Percentiles rank a stretch among this genome's conserved stretches.
These are phyloP conservation scores for Pseudois nayaur DNA, from an alignment of 2,113 vertebrate genomes.

Conservation along the genomic window DNA sequence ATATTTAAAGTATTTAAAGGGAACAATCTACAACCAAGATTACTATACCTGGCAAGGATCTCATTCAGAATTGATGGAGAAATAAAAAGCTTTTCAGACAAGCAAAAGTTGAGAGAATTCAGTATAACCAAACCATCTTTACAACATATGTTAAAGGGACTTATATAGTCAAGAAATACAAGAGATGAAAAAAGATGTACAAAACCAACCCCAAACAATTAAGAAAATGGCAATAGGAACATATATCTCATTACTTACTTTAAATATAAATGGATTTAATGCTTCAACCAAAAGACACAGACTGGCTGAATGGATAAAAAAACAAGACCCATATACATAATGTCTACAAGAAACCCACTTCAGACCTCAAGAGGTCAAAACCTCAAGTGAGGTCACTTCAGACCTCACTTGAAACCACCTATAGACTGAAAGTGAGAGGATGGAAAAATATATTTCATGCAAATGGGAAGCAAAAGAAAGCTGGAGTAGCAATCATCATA, in stretches of 20 bases:
- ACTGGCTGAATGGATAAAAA: not conserved
- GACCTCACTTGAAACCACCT: not conserved
- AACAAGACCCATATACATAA: not conserved
- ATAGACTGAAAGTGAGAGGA: not conserved
- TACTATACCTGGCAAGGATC: not conserved
- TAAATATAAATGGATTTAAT: not conserved
- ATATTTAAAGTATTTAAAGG: too few relatives aligned
- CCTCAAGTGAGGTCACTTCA: not conserved
- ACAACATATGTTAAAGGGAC: not conserved
- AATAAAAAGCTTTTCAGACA: not conserved
- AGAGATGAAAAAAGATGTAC: not conserved
- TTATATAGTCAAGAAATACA: not conserved
- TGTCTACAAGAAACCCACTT: not conserved
- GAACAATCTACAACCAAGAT: too few relatives aligned
- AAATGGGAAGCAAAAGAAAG: not conserved
- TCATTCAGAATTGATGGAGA: not conserved
- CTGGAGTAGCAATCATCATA: not conserved
- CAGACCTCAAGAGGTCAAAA: not conserved
- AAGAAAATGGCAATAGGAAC: not conserved
- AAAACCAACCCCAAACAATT: not conserved
- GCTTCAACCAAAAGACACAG: not conserved
- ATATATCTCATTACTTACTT: not conserved
- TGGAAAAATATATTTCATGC: not conserved
- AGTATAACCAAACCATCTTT: not conserved
- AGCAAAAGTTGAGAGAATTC: not conserved